A percentile compares a stretch with the other conserved stretches of the same genome.
These are phyloP conservation scores for Platysternon megacephalum DNA, from an alignment of 2,113 vertebrate species.

Conservation along the genomic window DNA sequence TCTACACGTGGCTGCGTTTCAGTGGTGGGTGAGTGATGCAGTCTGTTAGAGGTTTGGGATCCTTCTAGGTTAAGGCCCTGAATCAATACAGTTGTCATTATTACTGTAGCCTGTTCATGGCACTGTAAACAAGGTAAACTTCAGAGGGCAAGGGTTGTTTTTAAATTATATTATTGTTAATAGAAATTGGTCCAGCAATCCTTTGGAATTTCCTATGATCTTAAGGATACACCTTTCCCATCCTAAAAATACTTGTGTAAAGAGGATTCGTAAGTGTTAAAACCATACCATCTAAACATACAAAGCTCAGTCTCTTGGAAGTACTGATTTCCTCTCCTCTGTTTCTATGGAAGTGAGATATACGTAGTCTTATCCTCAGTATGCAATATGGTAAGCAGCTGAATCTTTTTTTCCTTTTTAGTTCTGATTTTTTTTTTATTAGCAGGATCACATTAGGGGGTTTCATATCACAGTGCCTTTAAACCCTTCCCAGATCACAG, in stretches of 20 bases:
- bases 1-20: background rate
- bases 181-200: no score
- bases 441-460: background rate
- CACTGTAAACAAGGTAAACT: background rate
- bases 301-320: background rate
- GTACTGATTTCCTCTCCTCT: background rate
- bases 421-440: background rate
- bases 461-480: background rate
- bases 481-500: background rate
- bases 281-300: fast-evolving
- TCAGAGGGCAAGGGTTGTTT: background rate
- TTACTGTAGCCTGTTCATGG: background rate
- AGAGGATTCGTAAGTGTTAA: background rate
- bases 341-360: background rate
- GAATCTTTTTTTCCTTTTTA: background rate
- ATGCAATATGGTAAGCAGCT: no score
- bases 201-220: background rate
- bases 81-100: background rate
- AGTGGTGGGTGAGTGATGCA: background rate
- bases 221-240: background rate
- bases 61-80: background rate
- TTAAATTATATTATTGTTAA: background rate
- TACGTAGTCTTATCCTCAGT: background rate
- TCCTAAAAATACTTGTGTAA: background rate
- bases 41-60: background rate